phyloP scores from a whole-genome alignment of 2,797 vertebrate genomes.

The Sebastes vulpes region DNA sequence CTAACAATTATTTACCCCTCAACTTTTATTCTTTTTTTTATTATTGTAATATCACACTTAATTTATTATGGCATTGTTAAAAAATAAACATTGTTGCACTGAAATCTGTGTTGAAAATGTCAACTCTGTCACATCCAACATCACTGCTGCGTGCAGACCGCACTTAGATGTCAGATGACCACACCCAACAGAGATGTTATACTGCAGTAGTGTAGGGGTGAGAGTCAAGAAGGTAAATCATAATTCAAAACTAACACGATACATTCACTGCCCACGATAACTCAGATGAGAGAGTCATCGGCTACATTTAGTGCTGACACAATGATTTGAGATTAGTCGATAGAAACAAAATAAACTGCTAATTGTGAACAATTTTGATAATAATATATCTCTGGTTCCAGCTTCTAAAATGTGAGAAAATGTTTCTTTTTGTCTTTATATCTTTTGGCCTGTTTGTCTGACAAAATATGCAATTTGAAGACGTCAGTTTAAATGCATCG shows the following conservation, averaged over 20 bases:
- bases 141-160: not conserved
- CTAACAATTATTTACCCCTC: constrained; percentile 30
- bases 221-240: not conserved
- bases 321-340: not conserved
- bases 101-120: not conserved
- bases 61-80: constrained; percentile 11
- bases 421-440: not conserved
- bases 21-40: not conserved
- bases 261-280: not conserved
- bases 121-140: not conserved
- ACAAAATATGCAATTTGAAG: not conserved
- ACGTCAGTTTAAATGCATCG: not conserved
- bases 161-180: not conserved
- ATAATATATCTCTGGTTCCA: not conserved
- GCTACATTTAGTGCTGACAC: not conserved
- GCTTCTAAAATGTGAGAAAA: not conserved
- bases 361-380: not conserved
- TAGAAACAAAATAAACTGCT: not conserved
- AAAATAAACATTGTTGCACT: not conserved
- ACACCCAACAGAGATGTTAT: not conserved
- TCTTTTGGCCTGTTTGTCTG: not conserved
- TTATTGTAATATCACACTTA: constrained; percentile 17
- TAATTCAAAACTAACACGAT: not conserved
- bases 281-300: not conserved
- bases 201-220: not conserved